Evolutionary conservation across 2,797 vertebrate species (phyloP).

Genomic region (Sebastes glaucus): DNA sequence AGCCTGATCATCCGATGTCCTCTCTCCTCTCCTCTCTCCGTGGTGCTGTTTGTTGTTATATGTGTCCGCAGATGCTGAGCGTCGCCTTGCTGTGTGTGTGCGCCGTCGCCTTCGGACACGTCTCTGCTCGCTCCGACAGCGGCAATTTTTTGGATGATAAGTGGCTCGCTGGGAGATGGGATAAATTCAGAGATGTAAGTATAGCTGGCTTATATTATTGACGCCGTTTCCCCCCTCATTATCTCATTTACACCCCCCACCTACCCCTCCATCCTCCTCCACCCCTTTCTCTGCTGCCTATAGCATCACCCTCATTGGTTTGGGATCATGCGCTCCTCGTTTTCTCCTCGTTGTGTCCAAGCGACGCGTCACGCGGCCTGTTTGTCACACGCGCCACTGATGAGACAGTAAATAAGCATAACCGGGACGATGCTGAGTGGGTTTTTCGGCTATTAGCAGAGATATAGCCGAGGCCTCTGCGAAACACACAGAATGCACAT

Average conservation of each 20-base stretch:
- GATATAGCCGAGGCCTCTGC: conserved; percentile 33
- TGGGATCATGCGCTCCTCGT: conserved; percentile 74
- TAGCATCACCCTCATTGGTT: conserved; percentile 34
- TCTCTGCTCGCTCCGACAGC: conserved; percentile 87
- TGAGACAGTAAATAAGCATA: conserved; percentile 30
- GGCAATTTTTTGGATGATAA: conserved; percentile 97
- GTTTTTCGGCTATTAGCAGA: background rate
- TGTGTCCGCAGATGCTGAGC: conserved; percentile 84
- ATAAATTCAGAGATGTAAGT: conserved; percentile 98
- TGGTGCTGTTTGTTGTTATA: conserved; percentile 51
- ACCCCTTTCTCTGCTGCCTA: background rate
- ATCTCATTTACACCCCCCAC: conserved; percentile 21
- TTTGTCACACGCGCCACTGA: conserved; percentile 52
- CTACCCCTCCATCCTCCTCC: background rate
- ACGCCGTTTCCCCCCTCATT: background rate
- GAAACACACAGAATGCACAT: conserved; percentile 2
- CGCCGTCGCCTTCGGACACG: conserved; percentile 85
- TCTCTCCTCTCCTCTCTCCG: conserved; percentile 20
- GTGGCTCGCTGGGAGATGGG: conserved; percentile 95
- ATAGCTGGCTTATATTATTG: background rate
- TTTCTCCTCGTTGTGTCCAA: conserved; percentile 52
- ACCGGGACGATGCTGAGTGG: background rate
- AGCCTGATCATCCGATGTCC: conserved; percentile 45
- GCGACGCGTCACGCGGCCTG: conserved; percentile 66
- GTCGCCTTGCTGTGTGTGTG: conserved; percentile 88